Base-by-base conservation (phyloP, 1,140 invertebrate species). In the Drosophila repleta region DNA sequence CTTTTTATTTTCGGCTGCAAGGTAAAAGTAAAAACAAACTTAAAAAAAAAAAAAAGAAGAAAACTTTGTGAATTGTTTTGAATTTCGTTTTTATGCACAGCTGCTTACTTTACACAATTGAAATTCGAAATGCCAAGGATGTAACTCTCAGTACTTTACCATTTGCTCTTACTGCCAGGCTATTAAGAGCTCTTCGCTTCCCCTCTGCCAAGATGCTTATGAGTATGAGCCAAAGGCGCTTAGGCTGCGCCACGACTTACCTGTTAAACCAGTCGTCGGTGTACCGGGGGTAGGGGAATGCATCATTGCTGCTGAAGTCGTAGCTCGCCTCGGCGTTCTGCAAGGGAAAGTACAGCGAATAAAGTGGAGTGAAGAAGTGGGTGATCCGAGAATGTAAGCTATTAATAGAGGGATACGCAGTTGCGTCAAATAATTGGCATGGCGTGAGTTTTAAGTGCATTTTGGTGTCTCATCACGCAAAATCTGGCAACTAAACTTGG, bases 201-300 rank as follows among this genome's bases (percentile, higher is more conserved):
- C 5, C 39, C 39, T 7, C 24, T 48, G 13, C 11, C 11, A 21
- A n/a, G 43, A 15, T n/a, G 63, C 43, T 64, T 41, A 41, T 45
- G 55, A 24, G 11, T 17, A 62, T 46, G 61, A 61, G 55, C 18
- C 15, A 53, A 57, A 64, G 24, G 45, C 35, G 57, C 62, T 79
- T 72, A 64, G 26, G 4, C 17, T 41, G 8, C 20, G 15, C 29
- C 49, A 26, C 15, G 51, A 68, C 92, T 95, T 92, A 98, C 97
- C 97, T 98, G 93, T 99, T 98, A 91, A 99, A 99, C 98, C 98
- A 99, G 90, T 99, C 98, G 82, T 99, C 98, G 0, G 98, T 99
- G 90, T 98, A 99, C 69, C 98, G 93, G 6, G 98, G 98, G 93
- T 99, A 99, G 0, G 98, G 98, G 91, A 95, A 99, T 4, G 98